Percentiles rank a stretch among this genome's conserved stretches.
phyloP scores from a whole-genome alignment of 2,888 invertebrate genomes.

The Hipparchia semele region DNA sequence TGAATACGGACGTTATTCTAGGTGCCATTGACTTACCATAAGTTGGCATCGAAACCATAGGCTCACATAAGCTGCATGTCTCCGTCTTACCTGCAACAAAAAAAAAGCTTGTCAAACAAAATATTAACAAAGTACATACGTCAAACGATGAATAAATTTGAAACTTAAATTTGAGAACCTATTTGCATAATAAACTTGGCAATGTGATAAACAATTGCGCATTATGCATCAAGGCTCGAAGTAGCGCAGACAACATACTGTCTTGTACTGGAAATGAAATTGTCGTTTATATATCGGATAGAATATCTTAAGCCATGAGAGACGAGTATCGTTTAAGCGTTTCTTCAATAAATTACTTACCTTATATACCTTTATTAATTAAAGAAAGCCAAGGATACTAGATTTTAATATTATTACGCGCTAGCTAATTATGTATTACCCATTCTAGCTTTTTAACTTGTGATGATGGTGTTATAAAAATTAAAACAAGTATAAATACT shows the following conservation, averaged over 20 bases:
- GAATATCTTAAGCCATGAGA: no score
- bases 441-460: no score
- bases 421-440: no score
- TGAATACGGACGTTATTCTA: background rate
- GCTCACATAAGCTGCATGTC: constrained; percentile 62
- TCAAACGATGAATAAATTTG: constrained; percentile 34
- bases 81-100: constrained; percentile 76
- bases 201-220: constrained; percentile 38
- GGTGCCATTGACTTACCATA: constrained; percentile 62
- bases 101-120: constrained; percentile 34
- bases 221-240: constrained; percentile 35
- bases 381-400: no score
- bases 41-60: constrained; percentile 52
- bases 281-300: background rate
- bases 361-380: no score
- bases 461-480: no score
- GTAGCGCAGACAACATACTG: constrained; percentile 24
- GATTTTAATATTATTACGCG: no score
- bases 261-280: background rate
- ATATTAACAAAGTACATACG: constrained; percentile 26
- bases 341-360: no score
- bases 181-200: constrained; percentile 36
- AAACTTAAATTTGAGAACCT: constrained; percentile 36
- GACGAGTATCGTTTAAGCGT: no score
- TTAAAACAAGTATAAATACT: no score